Base-by-base conservation (phyloP, 2,797 vertebrate genomes). In the Diplodus puntazzo region DNA sequence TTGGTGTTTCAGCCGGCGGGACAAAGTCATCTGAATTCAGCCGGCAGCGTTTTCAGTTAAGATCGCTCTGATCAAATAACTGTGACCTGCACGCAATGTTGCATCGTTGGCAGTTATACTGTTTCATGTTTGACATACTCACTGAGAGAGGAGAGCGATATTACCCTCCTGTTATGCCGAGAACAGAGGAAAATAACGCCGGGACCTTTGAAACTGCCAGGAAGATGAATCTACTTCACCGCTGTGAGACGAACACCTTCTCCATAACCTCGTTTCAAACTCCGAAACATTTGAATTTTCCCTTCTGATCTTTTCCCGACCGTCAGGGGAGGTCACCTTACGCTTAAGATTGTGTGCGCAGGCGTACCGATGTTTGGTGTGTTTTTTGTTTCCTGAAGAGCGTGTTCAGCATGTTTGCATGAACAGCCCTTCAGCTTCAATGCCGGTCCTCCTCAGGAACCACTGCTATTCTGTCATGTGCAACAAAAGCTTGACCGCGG, bases 101-200 rank as follows among this genome's bases (percentile, higher is more conserved):
- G 80, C 75, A 80, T 90, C 89, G 90, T 92, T 88, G 80, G 55
- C 74, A 43, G 68, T 83, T 73, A 74, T 69, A 77, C 79, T 75
- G 87, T 91, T 94, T 91, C 91, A 86, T 89, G 82, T 91, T 81
- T 87, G 89, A 88, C 87, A 82, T 84, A 71, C 62, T 87, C 79
- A 45, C 48, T 45, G 63, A 8, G 42, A 73, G 82, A 77, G 67
- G 49, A 77, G 73, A 60, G 58, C 12, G 60, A 89, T 76, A 86
- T 87, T 87, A 77, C 46, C 81, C 79, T 78, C 46, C 78, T 87
- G 86, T 86, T 83, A 81, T 82, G 66, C 6, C 1, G 61, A n/a
- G 69, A 82, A 53, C 12, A 14, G 61, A 61, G 50, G 60, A 57
- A 77, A 85, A 87, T 80, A 82, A 86, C 9, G 39, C 39, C 5